Percentiles rank a stretch among this genome's conserved stretches.
Conservation (phyloP, 2,797 vertebrate genomes). For the Mus minutoides region DNA sequence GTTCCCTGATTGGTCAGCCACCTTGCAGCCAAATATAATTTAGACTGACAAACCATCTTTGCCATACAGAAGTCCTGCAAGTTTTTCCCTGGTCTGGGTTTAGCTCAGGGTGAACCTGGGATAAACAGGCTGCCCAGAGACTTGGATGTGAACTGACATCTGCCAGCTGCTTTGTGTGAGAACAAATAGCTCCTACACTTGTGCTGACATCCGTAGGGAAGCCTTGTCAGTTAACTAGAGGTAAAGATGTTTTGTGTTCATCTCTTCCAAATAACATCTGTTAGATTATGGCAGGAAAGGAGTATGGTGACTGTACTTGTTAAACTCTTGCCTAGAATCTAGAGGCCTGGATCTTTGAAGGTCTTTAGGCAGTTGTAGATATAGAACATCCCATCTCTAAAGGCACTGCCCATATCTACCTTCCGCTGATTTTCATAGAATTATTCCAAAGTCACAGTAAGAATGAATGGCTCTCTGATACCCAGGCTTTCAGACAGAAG, state of each 20-base stretch:
- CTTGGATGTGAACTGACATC: background rate
- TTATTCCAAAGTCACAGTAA: slow-evolving; percentile 3
- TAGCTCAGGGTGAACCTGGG: slow-evolving; percentile 25
- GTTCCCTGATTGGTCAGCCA: background rate
- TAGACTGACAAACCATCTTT: background rate
- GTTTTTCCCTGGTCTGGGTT: background rate
- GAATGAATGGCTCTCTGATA: background rate
- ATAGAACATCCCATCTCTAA: background rate
- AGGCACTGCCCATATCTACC: background rate
- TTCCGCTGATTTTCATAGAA: background rate
- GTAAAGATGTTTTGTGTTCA: background rate
- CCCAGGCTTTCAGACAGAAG: slow-evolving; percentile 10
- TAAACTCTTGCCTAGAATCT: background rate
- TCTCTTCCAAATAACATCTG: slow-evolving; percentile 6
- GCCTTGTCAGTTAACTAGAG: background rate
- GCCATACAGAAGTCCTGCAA: background rate
- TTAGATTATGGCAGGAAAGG: background rate
- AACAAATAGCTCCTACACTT: background rate
- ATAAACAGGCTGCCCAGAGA: background rate
- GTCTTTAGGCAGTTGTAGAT: background rate
- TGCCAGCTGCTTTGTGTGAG: background rate
- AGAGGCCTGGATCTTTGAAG: background rate
- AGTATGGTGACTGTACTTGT: background rate
- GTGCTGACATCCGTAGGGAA: background rate
- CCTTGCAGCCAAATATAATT: background rate